A percentile compares a stretch with the other conserved stretches of the same genome.
Conservation (phyloP, 2,888 invertebrate species). For the Mythimna pallens region DNA sequence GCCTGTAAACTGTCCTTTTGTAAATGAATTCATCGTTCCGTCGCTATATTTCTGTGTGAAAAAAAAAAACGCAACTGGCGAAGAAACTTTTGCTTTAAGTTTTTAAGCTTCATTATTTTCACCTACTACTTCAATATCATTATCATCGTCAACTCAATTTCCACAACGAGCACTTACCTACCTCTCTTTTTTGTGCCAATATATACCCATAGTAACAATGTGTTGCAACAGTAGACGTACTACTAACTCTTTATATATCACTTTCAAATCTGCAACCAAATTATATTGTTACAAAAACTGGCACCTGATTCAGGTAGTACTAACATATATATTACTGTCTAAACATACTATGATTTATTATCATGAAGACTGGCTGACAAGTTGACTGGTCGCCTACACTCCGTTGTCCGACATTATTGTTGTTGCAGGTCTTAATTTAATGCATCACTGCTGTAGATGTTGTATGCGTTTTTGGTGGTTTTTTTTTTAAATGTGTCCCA, state of each 20-base stretch:
- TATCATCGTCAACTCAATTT: too few relatives aligned
- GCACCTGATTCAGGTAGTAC: conserved; percentile 36
- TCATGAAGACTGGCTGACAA: conserved; percentile 36
- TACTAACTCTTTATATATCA: neutral
- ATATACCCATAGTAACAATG: neutral
- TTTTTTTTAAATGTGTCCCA: neutral
- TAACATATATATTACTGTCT: conserved; percentile 52
- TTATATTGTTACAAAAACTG: conserved; percentile 27
- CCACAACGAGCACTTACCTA: too few relatives aligned
- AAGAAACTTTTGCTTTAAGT: too few relatives aligned
- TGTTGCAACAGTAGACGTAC: neutral
- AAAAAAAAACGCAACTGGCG: too few relatives aligned
- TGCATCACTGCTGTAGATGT: conserved; percentile 14
- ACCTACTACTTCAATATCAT: too few relatives aligned
- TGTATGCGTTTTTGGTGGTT: neutral
- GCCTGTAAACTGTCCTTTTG: too few relatives aligned
- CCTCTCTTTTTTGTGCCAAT: too few relatives aligned
- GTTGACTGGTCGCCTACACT: conserved; percentile 50
- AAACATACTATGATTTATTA: conserved; percentile 53
- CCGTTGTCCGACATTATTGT: conserved; percentile 12
- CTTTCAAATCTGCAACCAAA: conserved; percentile 1
- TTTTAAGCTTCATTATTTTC: too few relatives aligned
- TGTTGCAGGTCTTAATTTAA: conserved; percentile 33
- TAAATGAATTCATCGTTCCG: too few relatives aligned
- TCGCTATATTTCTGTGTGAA: too few relatives aligned